A percentile compares a stretch with the other conserved stretches of the same genome.
phyloP scores from a whole-genome alignment of 2,797 vertebrate genomes.

The Meda fulgida region DNA sequence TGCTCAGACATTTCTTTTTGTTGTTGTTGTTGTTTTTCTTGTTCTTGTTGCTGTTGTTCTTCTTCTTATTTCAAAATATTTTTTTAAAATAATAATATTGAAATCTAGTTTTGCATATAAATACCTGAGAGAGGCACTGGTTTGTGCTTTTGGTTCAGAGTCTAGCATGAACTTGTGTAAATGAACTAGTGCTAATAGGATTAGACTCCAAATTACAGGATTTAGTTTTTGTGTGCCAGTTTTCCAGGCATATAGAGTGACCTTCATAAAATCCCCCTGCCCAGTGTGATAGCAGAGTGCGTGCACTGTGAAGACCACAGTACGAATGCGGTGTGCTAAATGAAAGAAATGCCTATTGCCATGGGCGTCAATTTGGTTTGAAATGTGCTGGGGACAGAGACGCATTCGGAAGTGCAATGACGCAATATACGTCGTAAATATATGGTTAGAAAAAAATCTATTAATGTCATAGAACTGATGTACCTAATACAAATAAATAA shows the following conservation, averaged over 20 bases:
- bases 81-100: background rate
- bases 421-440: no score
- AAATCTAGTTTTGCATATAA: background rate
- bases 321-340: background rate
- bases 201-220: slow-evolving; percentile 47
- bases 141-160: background rate
- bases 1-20: no score
- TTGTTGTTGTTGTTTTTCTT: no score
- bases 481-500: no score
- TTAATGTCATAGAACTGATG: no score
- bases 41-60: accelerated
- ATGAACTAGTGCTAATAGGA: slow-evolving; percentile 43
- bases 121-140: background rate
- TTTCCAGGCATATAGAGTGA: slow-evolving; percentile 43
- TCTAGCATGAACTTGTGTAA: slow-evolving; percentile 10
- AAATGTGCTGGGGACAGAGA: no score
- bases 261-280: slow-evolving; percentile 42
- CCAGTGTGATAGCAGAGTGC: background rate
- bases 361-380: no score
- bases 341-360: background rate
- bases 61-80: no score
- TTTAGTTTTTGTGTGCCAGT: slow-evolving; percentile 38
- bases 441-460: no score
- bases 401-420: no score
- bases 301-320: background rate